phyloP scores from a whole-genome alignment of 2,113 vertebrate species.

The Circaetus cinerascens region DNA sequence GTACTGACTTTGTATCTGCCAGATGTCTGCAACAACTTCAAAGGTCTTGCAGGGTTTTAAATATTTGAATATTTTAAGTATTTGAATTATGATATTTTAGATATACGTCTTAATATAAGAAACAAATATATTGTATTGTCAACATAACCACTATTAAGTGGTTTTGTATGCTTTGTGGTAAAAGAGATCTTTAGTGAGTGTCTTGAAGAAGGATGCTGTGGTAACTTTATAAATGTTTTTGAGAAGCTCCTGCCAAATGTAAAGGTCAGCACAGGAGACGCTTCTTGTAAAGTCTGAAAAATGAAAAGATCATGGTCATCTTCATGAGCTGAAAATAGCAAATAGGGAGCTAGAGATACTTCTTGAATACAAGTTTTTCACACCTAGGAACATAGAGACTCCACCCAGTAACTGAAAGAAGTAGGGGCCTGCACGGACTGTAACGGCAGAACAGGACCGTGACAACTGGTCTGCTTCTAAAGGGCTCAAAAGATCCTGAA shows the following conservation, averaged over 20 bases:
- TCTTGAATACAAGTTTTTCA: neutral
- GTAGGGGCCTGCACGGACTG: neutral
- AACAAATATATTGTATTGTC: neutral
- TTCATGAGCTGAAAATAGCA: neutral
- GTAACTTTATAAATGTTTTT: neutral
- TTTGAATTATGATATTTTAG: no score
- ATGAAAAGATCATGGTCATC: neutral
- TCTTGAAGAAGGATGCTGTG: neutral
- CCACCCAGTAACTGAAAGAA: neutral
- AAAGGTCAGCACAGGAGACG: neutral
- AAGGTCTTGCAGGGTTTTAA: no score
- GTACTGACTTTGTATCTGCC: no score
- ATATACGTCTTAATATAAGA: no score
- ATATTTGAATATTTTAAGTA: no score
- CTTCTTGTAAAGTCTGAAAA: neutral
- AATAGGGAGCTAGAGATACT: neutral
- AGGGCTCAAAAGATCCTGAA: neutral
- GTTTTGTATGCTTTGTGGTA: neutral
- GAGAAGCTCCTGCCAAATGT: neutral
- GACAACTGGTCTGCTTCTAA: neutral
- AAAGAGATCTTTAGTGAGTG: neutral
- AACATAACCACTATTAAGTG: neutral
- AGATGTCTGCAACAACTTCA: no score
- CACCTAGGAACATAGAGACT: neutral
- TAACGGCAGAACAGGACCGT: neutral